Evolutionary conservation across 2,888 invertebrate species (phyloP).

Genomic region (Catocala sponsa): DNA sequence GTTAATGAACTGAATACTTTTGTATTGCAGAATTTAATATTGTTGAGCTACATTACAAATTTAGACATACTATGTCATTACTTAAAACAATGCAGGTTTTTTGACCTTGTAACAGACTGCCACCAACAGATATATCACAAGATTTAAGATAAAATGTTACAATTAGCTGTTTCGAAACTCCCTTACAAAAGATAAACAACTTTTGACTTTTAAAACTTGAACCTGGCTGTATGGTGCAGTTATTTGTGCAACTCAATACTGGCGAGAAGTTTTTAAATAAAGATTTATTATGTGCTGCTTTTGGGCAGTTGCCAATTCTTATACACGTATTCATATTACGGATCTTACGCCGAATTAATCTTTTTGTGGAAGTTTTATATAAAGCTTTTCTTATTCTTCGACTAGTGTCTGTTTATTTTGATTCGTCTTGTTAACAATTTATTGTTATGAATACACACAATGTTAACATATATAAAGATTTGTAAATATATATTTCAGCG

Average conservation of each 20-base stretch:
- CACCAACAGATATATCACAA: slow-evolving; percentile 9
- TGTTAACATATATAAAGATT: no score
- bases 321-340: no score
- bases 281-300: slow-evolving; percentile 8
- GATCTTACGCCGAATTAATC: no score
- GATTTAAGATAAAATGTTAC: slow-evolving; percentile 16
- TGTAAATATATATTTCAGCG: no score
- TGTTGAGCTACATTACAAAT: no score
- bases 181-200: slow-evolving; percentile 10
- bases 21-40: no score
- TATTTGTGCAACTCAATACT: slow-evolving; percentile 12
- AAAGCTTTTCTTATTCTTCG: no score
- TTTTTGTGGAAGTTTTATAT: slow-evolving; percentile 1
- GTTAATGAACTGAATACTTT: no score
- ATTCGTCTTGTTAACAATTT: no score
- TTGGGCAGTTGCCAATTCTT: background rate
- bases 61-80: no score
- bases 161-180: slow-evolving; percentile 23
- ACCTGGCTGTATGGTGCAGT: slow-evolving; percentile 4
- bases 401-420: no score
- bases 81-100: background rate
- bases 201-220: slow-evolving; percentile 24
- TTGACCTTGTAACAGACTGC: slow-evolving; percentile 21
- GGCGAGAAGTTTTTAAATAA: slow-evolving; percentile 17
- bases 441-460: no score